Evolutionary conservation across 1,140 invertebrate genomes (phyloP).

Genomic region (Euwallacea similis): DNA sequence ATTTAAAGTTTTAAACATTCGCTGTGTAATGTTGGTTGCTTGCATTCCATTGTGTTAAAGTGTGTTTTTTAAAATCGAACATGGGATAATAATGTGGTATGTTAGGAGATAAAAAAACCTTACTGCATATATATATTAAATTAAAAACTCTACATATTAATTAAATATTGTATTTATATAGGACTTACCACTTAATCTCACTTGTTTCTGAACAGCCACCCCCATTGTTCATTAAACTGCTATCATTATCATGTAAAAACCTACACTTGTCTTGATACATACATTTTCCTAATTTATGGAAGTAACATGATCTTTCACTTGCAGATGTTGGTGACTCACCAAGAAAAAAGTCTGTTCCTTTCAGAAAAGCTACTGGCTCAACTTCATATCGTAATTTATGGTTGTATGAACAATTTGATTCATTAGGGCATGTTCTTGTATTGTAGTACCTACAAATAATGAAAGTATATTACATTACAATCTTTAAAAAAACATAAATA

Average conservation of each 20-base stretch:
- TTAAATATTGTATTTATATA: background rate
- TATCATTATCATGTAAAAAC: constrained; percentile 43
- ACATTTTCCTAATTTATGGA: constrained; percentile 36
- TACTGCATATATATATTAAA: background rate
- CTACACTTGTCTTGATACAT: constrained; percentile 40
- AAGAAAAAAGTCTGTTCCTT: constrained; percentile 33
- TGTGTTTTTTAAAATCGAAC: too few relatives aligned
- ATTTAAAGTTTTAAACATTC: too few relatives aligned
- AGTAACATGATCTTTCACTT: constrained; percentile 38
- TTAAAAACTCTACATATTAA: background rate
- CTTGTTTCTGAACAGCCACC: background rate
- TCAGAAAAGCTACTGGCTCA: constrained; percentile 26
- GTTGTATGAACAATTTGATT: constrained; percentile 21
- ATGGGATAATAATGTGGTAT: too few relatives aligned
- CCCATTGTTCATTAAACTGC: constrained; percentile 24
- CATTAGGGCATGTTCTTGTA: constrained; percentile 20
- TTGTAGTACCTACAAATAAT: constrained; percentile 34
- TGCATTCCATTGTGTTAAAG: too few relatives aligned
- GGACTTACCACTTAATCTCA: background rate
- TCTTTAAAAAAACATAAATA: too few relatives aligned
- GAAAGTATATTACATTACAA: too few relatives aligned
- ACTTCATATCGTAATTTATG: constrained; percentile 35
- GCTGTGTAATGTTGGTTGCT: too few relatives aligned
- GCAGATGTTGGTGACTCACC: constrained; percentile 14
- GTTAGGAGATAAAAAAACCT: background rate